Percentiles rank a stretch among this genome's conserved stretches.
phyloP scores from a whole-genome alignment of 2,113 vertebrate genomes.

The Sceloporus undulatus region DNA sequence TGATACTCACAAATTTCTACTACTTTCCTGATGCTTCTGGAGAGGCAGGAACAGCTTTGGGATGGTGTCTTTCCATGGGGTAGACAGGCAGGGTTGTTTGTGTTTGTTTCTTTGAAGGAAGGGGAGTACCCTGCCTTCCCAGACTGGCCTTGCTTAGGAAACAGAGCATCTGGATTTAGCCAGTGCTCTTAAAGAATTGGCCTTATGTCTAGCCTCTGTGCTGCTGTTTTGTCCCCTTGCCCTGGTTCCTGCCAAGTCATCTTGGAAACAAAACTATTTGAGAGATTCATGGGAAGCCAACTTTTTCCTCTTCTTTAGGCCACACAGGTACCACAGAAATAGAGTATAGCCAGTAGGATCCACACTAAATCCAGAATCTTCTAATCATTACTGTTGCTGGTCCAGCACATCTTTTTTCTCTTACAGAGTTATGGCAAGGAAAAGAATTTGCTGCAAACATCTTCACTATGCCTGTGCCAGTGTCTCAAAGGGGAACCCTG shows the following conservation, averaged over 20 bases:
- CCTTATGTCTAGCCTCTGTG: background rate
- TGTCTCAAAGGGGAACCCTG: too few relatives aligned
- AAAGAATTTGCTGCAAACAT: too few relatives aligned
- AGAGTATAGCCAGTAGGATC: too few relatives aligned
- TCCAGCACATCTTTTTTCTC: too few relatives aligned
- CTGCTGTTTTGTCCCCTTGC: background rate
- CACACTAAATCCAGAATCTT: too few relatives aligned
- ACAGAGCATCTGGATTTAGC: background rate
- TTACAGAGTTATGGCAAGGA: too few relatives aligned
- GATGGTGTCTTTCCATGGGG: background rate
- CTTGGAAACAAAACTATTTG: background rate
- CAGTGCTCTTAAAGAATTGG: background rate
- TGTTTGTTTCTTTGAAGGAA: background rate
- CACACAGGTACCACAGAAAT: too few relatives aligned
- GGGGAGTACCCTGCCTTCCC: background rate
- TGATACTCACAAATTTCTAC: slow-evolving; percentile 1
- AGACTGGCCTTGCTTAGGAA: background rate
- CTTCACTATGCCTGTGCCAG: too few relatives aligned
- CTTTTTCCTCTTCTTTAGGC: background rate
- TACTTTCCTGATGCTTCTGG: background rate
- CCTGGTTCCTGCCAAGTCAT: background rate
- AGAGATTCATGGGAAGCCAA: background rate
- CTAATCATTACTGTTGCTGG: too few relatives aligned
- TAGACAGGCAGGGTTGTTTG: background rate
- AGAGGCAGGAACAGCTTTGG: background rate